Evolutionary conservation across 64 coral and sea anemone genomes (phyloP).

Genomic region (Pocillopora damicornis): DNA sequence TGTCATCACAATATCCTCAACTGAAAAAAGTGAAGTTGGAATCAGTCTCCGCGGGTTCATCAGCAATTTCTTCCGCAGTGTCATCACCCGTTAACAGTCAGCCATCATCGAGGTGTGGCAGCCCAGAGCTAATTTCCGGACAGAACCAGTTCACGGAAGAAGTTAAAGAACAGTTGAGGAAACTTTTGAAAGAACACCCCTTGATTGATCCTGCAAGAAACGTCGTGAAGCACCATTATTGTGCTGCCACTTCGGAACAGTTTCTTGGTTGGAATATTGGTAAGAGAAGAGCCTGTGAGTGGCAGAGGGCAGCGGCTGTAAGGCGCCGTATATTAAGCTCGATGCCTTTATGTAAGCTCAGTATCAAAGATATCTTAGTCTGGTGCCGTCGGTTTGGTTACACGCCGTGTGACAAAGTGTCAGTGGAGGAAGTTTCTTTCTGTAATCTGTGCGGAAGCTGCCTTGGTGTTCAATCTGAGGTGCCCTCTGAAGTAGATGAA

Average conservation of each 20-base stretch:
- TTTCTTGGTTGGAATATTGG: slow-evolving; percentile 74
- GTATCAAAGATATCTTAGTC: slow-evolving; percentile 66
- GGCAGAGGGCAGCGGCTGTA: slow-evolving; percentile 80
- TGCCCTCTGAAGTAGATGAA: background rate
- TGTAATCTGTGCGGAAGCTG: slow-evolving; percentile 49
- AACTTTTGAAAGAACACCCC: slow-evolving; percentile 49
- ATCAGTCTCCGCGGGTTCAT: slow-evolving; percentile 25
- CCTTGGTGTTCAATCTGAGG: background rate
- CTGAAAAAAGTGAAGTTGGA: slow-evolving; percentile 66
- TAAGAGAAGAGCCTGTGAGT: slow-evolving; percentile 85
- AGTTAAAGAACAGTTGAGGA: slow-evolving; percentile 26
- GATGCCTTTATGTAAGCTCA: slow-evolving; percentile 26
- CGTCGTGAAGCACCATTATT: slow-evolving; percentile 41
- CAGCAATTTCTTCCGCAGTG: slow-evolving; percentile 31
- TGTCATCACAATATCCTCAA: background rate
- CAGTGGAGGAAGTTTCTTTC: background rate
- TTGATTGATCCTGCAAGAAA: slow-evolving; percentile 62
- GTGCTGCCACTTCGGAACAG: slow-evolving; percentile 54
- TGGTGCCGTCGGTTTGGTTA: slow-evolving; percentile 79
- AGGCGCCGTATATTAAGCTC: slow-evolving; percentile 24
- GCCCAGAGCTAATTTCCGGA: slow-evolving; percentile 43
- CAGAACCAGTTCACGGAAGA: slow-evolving; percentile 12
- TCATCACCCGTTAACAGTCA: slow-evolving; percentile 49
- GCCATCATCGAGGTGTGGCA: slow-evolving; percentile 57
- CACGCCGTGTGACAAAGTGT: slow-evolving; percentile 33